Conservation (phyloP, 1,140 invertebrate species). For the Ptiloglossa arizonensis region DNA sequence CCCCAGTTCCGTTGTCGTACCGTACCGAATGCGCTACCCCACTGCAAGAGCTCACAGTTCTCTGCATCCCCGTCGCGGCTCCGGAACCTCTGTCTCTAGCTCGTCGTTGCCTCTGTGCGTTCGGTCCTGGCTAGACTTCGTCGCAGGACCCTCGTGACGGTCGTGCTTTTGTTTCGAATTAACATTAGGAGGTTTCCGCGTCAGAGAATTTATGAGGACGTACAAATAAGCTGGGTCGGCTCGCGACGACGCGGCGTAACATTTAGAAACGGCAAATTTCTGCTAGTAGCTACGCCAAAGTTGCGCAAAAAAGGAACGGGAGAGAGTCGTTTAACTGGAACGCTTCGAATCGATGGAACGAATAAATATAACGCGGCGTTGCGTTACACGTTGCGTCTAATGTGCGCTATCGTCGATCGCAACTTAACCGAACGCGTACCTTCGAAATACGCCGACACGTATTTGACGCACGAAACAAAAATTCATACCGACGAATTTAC, state of each 20-base stretch:
- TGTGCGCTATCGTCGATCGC: background rate
- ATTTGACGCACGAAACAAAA: slow-evolving; percentile 33
- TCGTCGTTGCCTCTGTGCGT: slow-evolving; percentile 19
- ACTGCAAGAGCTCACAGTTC: slow-evolving; percentile 49
- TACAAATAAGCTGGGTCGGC: slow-evolving; percentile 46
- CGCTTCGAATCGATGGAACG: too few relatives aligned
- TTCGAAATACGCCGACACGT: background rate
- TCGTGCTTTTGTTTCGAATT: slow-evolving; percentile 68
- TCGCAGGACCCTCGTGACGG: slow-evolving; percentile 40
- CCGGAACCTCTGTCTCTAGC: slow-evolving; percentile 37
- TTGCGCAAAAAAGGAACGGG: too few relatives aligned
- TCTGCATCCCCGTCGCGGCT: slow-evolving; percentile 44
- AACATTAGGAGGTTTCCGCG: slow-evolving; percentile 69
- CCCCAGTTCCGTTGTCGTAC: slow-evolving; percentile 51
- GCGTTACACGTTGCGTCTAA: background rate
- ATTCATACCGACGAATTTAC: slow-evolving; percentile 61
- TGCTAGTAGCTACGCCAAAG: slow-evolving; percentile 5
- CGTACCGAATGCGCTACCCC: slow-evolving; percentile 53
- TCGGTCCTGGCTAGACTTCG: slow-evolving; percentile 31
- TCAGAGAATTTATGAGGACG: slow-evolving; percentile 53
- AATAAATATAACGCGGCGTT: background rate
- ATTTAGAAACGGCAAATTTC: slow-evolving; percentile 14
- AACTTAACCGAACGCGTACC: background rate
- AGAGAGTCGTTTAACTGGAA: too few relatives aligned
- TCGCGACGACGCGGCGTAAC: background rate